Conservation (phyloP, 2,113 vertebrate species). For the Scomber japonicus region DNA sequence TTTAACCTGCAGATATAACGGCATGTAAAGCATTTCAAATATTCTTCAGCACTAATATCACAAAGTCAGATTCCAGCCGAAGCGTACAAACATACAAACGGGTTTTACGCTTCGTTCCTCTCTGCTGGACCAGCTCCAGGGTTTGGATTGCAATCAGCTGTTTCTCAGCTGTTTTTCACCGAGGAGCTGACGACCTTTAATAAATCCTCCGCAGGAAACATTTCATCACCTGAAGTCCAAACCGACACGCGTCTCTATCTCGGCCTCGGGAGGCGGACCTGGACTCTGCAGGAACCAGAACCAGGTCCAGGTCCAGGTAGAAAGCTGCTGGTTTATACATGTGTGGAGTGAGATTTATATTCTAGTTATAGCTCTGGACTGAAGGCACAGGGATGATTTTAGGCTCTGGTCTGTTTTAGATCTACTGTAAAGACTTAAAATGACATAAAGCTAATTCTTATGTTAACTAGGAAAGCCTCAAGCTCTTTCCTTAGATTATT, state of each 20-base stretch:
- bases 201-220: constrained; percentile 23
- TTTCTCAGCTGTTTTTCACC: constrained; percentile 33
- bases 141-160: constrained; percentile 42
- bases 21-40: constrained; percentile 4
- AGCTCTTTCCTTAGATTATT: too few species aligned
- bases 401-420: too few species aligned
- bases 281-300: constrained; percentile 1
- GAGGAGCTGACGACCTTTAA: constrained; percentile 25
- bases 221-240: constrained; percentile 48
- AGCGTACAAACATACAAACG: constrained; percentile 4
- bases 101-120: constrained; percentile 5
- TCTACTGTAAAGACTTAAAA: too few species aligned
- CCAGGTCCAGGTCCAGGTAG: not conserved
- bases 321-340: not conserved
- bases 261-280: not conserved
- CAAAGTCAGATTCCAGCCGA: constrained; percentile 41
- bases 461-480: too few species aligned
- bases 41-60: not conserved
- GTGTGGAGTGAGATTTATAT: not conserved
- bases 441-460: too few species aligned
- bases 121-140: constrained; percentile 38
- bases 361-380: not conserved
- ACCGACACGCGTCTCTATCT: not conserved
- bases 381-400: too few species aligned
- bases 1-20: not conserved